Conservation (phyloP, 2,888 invertebrate species). For the Conomelus anceps region DNA sequence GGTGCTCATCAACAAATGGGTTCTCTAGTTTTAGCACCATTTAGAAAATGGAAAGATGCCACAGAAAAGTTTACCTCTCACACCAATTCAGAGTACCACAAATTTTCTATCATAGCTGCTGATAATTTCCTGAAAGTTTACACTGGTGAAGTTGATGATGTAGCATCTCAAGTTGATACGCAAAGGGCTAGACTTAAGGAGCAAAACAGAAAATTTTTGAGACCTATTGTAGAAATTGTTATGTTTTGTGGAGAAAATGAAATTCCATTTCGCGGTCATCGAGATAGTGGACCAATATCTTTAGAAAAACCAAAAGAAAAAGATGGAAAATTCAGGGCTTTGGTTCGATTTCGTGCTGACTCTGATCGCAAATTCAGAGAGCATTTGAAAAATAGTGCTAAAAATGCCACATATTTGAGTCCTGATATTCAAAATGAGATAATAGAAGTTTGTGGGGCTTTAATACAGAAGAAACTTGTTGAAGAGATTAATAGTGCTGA, state of each 20-base stretch:
- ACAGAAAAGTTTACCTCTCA: not conserved
- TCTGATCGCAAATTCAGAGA: too few species aligned
- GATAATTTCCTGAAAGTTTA: slow-evolving; percentile 7
- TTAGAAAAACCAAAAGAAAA: slow-evolving; percentile 19
- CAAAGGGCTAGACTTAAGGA: not conserved
- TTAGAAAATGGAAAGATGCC: slow-evolving; percentile 4
- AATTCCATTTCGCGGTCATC: slow-evolving; percentile 15
- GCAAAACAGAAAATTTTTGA: not conserved
- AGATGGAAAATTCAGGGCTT: not conserved
- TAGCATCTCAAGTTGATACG: not conserved
- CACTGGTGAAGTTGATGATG: not conserved
- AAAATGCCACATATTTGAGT: slow-evolving; percentile 30
- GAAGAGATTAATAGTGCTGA: slow-evolving; percentile 20
- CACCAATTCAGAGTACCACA: not conserved
- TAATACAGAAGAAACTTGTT: slow-evolving; percentile 24
- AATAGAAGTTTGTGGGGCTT: slow-evolving; percentile 22
- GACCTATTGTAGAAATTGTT: slow-evolving; percentile 11
- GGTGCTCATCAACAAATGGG: not conserved
- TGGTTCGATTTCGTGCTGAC: not conserved
- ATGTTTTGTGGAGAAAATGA: slow-evolving; percentile 20
- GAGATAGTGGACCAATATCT: slow-evolving; percentile 11
- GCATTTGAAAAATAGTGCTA: not conserved
- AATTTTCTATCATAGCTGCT: not conserved
- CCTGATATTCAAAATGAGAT: slow-evolving; percentile 30
- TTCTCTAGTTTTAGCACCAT: not conserved